These are phyloP conservation scores for Bombus terrestris DNA, from an alignment of 1,140 invertebrate genomes.

Conservation along the genomic window DNA sequence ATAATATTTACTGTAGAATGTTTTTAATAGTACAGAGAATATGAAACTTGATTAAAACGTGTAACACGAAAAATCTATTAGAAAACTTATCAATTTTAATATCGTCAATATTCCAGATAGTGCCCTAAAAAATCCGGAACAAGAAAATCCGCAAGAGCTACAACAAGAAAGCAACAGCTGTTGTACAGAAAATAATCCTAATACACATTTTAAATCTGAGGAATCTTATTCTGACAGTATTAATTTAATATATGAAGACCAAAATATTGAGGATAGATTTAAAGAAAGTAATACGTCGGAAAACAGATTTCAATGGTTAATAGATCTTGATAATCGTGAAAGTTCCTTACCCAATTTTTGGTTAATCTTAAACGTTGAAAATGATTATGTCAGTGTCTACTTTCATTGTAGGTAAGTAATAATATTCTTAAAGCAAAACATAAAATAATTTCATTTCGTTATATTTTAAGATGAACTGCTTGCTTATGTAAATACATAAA, in stretches of 20 bases:
- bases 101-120: slow-evolving; percentile 55
- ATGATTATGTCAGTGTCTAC: slow-evolving; percentile 86
- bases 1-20: too few species aligned
- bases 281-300: slow-evolving; percentile 84
- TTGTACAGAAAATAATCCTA: not conserved
- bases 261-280: slow-evolving; percentile 84
- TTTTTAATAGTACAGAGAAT: too few species aligned
- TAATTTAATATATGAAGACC: slow-evolving; percentile 80
- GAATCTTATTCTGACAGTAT: slow-evolving; percentile 80
- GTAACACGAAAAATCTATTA: not conserved
- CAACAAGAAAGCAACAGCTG: slow-evolving; percentile 42
- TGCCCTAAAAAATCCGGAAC: slow-evolving; percentile 50
- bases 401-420: slow-evolving; percentile 86
- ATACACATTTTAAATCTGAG: not conserved
- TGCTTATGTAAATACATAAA: not conserved
- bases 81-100: not conserved
- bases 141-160: slow-evolving; percentile 50
- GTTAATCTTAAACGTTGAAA: slow-evolving; percentile 87
- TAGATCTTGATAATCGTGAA: slow-evolving; percentile 83
- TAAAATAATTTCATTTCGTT: too few species aligned
- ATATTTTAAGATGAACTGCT: not conserved
- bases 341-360: slow-evolving; percentile 88
- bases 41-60: too few species aligned
- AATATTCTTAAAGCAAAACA: not conserved
- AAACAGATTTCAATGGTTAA: slow-evolving; percentile 86